Evolutionary conservation across 2,797 vertebrate genomes (phyloP).

Genomic region (Poeciliopsis infans): DNA sequence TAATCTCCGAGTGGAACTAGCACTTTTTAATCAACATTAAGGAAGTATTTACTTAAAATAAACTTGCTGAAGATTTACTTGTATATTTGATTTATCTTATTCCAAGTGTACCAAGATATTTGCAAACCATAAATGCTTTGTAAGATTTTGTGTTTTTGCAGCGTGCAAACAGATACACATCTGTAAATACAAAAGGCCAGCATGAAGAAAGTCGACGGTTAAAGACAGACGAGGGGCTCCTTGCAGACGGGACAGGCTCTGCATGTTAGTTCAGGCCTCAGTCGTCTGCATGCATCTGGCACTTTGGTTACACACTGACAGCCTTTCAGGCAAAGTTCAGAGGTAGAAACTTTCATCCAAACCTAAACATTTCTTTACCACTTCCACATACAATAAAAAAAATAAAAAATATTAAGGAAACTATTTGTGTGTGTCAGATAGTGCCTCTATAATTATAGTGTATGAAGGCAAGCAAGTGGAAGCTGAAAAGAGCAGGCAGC

Average conservation of each 20-base stretch:
- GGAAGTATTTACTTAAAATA: too few species aligned
- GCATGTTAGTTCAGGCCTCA: conserved; percentile 71
- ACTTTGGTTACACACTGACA: conserved; percentile 32
- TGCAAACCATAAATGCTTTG: too few species aligned
- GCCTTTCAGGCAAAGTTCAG: conserved; percentile 10
- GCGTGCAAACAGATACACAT: conserved; percentile 5
- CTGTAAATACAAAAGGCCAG: conserved; percentile 6
- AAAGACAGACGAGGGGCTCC: conserved; percentile 38
- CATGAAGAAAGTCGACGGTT: conserved; percentile 30
- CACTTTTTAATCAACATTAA: too few species aligned
- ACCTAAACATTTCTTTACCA: neutral
- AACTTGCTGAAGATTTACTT: too few species aligned
- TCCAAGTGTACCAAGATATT: too few species aligned
- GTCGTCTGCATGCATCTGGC: conserved; percentile 65
- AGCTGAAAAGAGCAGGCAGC: conserved; percentile 68
- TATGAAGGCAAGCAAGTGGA: conserved; percentile 68
- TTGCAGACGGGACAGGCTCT: conserved; percentile 7
- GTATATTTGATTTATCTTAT: too few species aligned
- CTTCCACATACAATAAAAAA: neutral
- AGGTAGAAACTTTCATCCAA: neutral
- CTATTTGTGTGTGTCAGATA: conserved; percentile 33
- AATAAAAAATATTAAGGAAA: conserved; percentile 3
- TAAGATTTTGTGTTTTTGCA: too few species aligned
- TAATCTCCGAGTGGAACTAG: too few species aligned
- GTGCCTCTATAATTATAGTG: conserved; percentile 43